phyloP scores from a whole-genome alignment of 2,888 invertebrate species.

The Amphipoea oculea region DNA sequence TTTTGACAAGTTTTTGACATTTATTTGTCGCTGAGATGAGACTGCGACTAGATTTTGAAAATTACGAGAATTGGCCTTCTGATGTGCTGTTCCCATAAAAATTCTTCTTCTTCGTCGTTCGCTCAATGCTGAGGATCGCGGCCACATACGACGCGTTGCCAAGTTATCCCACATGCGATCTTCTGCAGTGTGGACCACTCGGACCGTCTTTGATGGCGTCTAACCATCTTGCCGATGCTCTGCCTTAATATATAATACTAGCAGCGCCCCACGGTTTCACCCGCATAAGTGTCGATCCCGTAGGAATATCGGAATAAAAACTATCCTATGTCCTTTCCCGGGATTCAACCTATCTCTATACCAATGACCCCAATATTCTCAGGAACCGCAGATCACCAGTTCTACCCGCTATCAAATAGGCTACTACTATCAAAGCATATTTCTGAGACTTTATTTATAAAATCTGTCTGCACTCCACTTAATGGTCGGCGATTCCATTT shows the following conservation, averaged over 20 bases:
- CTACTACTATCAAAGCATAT: constrained; percentile 12
- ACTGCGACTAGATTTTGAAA: too few species aligned
- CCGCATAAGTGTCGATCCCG: too few species aligned
- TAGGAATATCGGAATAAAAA: too few species aligned
- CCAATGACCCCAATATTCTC: background rate
- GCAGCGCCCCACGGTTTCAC: too few species aligned
- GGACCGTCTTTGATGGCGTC: background rate
- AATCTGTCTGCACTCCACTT: constrained; percentile 13
- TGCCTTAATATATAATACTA: background rate
- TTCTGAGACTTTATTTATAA: constrained; percentile 26
- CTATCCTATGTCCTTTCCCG: too few species aligned
- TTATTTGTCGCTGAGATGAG: too few species aligned
- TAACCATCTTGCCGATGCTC: background rate
- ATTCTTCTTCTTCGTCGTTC: background rate
- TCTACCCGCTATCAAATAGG: background rate
- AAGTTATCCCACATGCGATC: background rate
- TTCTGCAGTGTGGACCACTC: background rate
- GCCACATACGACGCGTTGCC: background rate
- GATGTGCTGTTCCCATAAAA: background rate
- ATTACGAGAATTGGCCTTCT: background rate
- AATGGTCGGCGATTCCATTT: constrained; percentile 30
- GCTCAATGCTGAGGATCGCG: background rate
- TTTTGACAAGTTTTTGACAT: too few species aligned
- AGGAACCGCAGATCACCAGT: background rate
- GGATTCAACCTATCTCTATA: too few species aligned